Percentiles rank a stretch among this genome's conserved stretches.
phyloP scores from a whole-genome alignment of 2,113 vertebrate species.

The Rhombomys opimus region DNA sequence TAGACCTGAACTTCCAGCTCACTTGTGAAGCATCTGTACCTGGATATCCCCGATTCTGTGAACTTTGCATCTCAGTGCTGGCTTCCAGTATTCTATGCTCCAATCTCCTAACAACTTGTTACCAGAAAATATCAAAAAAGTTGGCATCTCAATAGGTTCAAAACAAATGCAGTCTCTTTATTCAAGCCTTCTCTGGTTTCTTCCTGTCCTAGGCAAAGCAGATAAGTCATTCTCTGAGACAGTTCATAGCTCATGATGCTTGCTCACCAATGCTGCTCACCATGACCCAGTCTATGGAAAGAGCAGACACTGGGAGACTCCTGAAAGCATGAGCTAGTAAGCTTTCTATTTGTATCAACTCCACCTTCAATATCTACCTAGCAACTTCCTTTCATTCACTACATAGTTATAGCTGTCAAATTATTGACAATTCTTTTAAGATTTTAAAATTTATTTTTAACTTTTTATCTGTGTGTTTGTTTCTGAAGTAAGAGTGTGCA shows the following conservation, averaged over 20 bases:
- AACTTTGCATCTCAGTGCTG: not conserved
- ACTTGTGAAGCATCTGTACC: not conserved
- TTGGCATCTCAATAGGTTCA: not conserved
- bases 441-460: not conserved
- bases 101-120: constrained; percentile 48
- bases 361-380: constrained; percentile 33
- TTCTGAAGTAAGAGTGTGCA: not conserved
- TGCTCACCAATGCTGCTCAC: constrained; percentile 25
- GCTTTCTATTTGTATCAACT: not conserved
- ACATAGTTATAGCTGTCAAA: constrained; percentile 5
- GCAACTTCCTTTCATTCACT: not conserved
- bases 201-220: not conserved
- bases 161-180: constrained; percentile 23
- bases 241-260: not conserved
- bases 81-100: not conserved
- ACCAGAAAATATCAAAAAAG: constrained; percentile 27
- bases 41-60: not conserved
- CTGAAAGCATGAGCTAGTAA: not conserved
- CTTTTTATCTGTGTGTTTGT: not conserved
- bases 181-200: constrained; percentile 19
- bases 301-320: not conserved
- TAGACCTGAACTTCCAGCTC: constrained; percentile 16
- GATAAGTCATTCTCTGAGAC: not conserved
- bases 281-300: not conserved
- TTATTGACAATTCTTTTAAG: not conserved